phyloP scores from a whole-genome alignment of 2,888 invertebrate genomes.

The Clunio marinus region DNA sequence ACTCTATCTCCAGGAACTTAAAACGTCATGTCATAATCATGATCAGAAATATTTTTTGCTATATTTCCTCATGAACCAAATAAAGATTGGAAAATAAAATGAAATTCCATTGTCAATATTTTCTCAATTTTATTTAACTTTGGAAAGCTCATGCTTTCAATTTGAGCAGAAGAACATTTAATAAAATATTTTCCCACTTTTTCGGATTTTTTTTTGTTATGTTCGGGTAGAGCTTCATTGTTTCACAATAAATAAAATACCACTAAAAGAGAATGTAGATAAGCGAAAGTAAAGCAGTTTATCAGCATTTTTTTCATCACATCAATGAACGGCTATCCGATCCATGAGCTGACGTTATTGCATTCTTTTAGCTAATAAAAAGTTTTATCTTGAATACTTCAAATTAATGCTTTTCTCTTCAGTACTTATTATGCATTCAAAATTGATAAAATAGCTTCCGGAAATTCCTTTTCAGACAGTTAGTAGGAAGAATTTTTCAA shows the following conservation, averaged over 20 bases:
- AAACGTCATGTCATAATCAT: too few relatives aligned
- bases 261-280: not conserved
- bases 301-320: too few relatives aligned
- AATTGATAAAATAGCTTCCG: too few relatives aligned
- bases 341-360: constrained; percentile 1
- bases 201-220: not conserved
- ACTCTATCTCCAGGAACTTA: too few relatives aligned
- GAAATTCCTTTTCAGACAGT: too few relatives aligned
- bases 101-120: constrained; percentile 33
- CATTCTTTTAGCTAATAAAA: too few relatives aligned
- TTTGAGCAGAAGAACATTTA: not conserved
- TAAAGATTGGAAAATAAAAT: not conserved
- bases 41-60: too few relatives aligned
- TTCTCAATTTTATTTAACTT: not conserved
- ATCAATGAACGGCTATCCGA: not conserved
- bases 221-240: not conserved
- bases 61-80: too few relatives aligned
- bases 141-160: not conserved
- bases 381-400: too few relatives aligned
- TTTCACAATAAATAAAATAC: not conserved
- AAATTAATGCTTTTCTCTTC: too few relatives aligned
- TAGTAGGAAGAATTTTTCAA: too few relatives aligned
- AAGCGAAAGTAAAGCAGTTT: not conserved
- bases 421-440: too few relatives aligned
- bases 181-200: not conserved